Evolutionary conservation across 2,797 vertebrate species (phyloP), one percentile per base, ranked within the genome.

Genomic region (Sebastes taczanowskii): DNA sequence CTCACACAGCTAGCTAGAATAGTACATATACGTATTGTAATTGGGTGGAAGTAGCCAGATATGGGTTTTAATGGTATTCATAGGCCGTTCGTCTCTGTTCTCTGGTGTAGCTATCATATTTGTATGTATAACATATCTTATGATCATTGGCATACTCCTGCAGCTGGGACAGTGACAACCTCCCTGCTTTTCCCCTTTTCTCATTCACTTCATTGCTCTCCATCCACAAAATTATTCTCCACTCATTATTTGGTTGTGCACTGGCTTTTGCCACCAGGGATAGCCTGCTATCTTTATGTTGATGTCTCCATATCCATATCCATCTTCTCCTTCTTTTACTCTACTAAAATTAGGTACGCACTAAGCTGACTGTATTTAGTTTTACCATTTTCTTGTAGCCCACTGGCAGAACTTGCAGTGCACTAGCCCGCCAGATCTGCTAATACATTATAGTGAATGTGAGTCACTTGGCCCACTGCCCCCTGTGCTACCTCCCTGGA

Each of bases 61-160:
- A 11, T 22, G 22, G 29, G 61, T 74, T 84, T 74, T 84, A 49
- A 59, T 80, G 2, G 11, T 66, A 75, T 85, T 81, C 30, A 82
- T 29, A 18, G 8, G 20, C 79, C 13, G 22, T 35, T 60, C 59
- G 7, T 23, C 14, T 53, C 27, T 76, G 22, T 70, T 73, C 25
- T 76, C 25, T 46, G 20, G 25, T 23, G 3, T 14, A 38, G 20
- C 7, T 14, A 23, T 75, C 14, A 53, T 20, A 62, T 77, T 65
- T 72, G 6, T 23, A 11, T 72, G 16, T 55, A 23, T 3, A 7
- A 8, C 3, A 20, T 20, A 23, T 67, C 6, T 52, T 13, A 25
- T 6, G 8, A 8, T n/a, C 29, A 46, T 38, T 81, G 32, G 20
- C n/a, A 3, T 32, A 11, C 56, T 35, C 16, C 29, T 66, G 14